A percentile compares a stretch with the other conserved stretches of the same genome.
These are phyloP conservation scores for Pseudochaenichthys georgianus DNA, from an alignment of 2,797 vertebrate genomes.

Conservation along the genomic window DNA sequence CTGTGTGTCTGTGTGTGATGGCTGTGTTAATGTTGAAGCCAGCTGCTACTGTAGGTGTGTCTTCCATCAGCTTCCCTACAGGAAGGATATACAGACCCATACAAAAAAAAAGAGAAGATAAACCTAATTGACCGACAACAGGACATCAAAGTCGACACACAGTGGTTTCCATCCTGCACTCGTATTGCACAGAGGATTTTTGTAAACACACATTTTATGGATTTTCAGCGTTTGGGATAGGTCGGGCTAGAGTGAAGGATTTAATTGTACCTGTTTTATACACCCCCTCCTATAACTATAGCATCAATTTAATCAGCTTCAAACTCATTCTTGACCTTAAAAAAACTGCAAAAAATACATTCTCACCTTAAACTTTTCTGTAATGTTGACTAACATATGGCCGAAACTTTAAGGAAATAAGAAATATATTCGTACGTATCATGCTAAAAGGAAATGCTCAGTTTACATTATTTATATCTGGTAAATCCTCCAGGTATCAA, in stretches of 20 bases:
- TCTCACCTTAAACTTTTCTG: not conserved
- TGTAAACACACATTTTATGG: not conserved
- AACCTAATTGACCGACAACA: slow-evolving; percentile 69
- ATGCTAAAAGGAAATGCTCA: not conserved
- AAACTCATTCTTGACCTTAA: slow-evolving; percentile 6
- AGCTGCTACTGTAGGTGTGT: slow-evolving; percentile 60
- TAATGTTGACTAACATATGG: too few relatives aligned
- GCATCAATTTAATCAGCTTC: slow-evolving; percentile 4
- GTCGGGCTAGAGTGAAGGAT: not conserved
- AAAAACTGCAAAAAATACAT: not conserved
- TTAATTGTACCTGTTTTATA: slow-evolving; percentile 10
- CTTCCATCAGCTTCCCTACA: slow-evolving; percentile 66
- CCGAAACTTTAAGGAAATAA: too few relatives aligned
- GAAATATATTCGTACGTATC: not conserved
- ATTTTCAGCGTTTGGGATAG: not conserved
- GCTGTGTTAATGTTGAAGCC: slow-evolving; percentile 44
- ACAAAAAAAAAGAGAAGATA: slow-evolving; percentile 48
- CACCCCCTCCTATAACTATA: not conserved
- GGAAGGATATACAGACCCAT: slow-evolving; percentile 68
- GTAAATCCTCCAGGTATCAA: not conserved
- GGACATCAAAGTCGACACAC: slow-evolving; percentile 53
- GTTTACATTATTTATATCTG: not conserved
- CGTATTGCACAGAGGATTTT: slow-evolving; percentile 4
- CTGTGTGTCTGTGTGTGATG: too few relatives aligned
- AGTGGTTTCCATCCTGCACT: slow-evolving; percentile 46